phyloP scores from a whole-genome alignment of 1,140 invertebrate species.

The Eulimnadia texana region DNA sequence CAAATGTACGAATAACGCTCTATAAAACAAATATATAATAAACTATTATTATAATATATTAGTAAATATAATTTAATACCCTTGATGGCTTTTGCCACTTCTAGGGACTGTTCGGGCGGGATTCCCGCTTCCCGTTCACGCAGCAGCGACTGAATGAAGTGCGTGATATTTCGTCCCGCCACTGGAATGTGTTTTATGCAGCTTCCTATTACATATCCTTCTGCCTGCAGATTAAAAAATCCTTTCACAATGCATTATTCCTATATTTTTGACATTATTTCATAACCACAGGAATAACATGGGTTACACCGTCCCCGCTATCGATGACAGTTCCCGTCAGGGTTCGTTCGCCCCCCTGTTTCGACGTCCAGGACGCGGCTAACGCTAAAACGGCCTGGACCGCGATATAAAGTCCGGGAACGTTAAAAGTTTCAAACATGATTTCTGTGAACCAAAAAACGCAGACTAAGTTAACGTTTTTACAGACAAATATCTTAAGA shows the following conservation, averaged over 20 bases:
- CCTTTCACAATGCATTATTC: too few relatives aligned
- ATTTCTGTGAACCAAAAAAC: too few relatives aligned
- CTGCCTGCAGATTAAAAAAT: too few relatives aligned
- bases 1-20: slow-evolving; percentile 96
- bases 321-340: slow-evolving; percentile 96
- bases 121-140: slow-evolving; percentile 93
- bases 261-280: too few relatives aligned
- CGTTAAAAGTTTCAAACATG: slow-evolving; percentile 99
- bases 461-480: neutral
- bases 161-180: slow-evolving; percentile 96
- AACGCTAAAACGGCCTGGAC: slow-evolving; percentile 95
- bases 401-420: slow-evolving; percentile 96
- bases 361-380: slow-evolving; percentile 92
- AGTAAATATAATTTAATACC: neutral
- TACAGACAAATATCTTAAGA: neutral
- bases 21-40: too few relatives aligned
- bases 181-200: slow-evolving; percentile 99
- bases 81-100: slow-evolving; percentile 98
- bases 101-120: slow-evolving; percentile 95
- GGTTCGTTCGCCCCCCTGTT: slow-evolving; percentile 72
- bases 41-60: too few relatives aligned
- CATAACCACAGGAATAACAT: slow-evolving; percentile 90
- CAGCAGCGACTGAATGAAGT: slow-evolving; percentile 94
- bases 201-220: slow-evolving; percentile 98
- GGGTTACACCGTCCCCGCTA: slow-evolving; percentile 98